phyloP scores from a whole-genome alignment of 2,888 invertebrate species.

The Drosophila limbata region DNA sequence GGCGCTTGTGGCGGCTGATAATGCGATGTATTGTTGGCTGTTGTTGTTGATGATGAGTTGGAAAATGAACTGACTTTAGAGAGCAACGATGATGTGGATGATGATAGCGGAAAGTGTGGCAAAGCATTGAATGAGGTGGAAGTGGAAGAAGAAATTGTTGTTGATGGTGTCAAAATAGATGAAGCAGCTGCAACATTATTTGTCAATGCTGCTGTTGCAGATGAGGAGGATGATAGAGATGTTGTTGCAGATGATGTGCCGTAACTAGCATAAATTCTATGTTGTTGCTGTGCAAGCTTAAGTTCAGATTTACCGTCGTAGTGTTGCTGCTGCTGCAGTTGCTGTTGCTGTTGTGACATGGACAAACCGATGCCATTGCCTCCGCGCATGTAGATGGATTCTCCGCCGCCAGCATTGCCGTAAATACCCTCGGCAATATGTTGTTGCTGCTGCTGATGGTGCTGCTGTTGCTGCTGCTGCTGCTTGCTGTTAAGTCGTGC shows the following conservation, averaged over 20 bases:
- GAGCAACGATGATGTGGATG: slow-evolving; percentile 83
- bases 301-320: slow-evolving; percentile 85
- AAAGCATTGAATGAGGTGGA: slow-evolving; percentile 79
- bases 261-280: slow-evolving; percentile 85
- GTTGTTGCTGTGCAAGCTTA: slow-evolving; percentile 71
- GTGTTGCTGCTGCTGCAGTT: slow-evolving; percentile 82
- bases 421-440: slow-evolving; percentile 77
- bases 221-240: slow-evolving; percentile 71
- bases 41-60: slow-evolving; percentile 65
- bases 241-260: slow-evolving; percentile 68
- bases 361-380: slow-evolving; percentile 57
- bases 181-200: slow-evolving; percentile 69
- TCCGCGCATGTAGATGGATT: slow-evolving; percentile 68
- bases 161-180: slow-evolving; percentile 69
- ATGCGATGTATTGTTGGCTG: slow-evolving; percentile 63
- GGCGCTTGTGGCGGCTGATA: slow-evolving; percentile 75
- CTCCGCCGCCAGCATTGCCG: slow-evolving; percentile 71
- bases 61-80: slow-evolving; percentile 84
- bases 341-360: slow-evolving; percentile 72
- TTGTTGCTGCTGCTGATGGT: slow-evolving; percentile 49
- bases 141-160: slow-evolving; percentile 30
- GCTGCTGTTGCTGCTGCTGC: slow-evolving; percentile 74
- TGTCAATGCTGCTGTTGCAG: slow-evolving; percentile 74
- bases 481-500: slow-evolving; percentile 84
- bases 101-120: slow-evolving; percentile 83